Percentiles rank a stretch among this genome's conserved stretches.
phyloP scores from a whole-genome alignment of 2,797 vertebrate species.

The Lutjanus campechanus region DNA sequence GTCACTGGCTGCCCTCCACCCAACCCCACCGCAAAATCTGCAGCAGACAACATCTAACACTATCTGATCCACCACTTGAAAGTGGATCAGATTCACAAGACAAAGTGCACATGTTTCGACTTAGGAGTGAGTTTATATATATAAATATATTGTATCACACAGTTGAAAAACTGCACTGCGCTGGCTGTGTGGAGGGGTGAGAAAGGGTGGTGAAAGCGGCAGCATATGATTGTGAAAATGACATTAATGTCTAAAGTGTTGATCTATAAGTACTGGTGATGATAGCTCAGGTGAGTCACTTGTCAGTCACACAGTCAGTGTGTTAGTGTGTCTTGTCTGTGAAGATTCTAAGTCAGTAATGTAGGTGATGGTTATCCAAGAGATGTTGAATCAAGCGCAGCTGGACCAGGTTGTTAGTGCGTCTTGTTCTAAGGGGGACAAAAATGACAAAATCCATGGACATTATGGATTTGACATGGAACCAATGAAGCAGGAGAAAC shows the following conservation, averaged over 20 bases:
- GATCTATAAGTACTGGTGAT: constrained; percentile 2
- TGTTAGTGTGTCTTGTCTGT: neutral
- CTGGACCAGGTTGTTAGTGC: too few species aligned
- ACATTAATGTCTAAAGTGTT: constrained; percentile 11
- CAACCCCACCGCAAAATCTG: neutral
- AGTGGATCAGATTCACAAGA: constrained; percentile 9
- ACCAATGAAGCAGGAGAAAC: too few species aligned
- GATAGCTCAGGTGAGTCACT: constrained; percentile 1
- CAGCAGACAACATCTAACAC: constrained; percentile 9
- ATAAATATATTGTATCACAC: neutral
- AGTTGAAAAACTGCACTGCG: neutral
- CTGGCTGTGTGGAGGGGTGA: constrained; percentile 15
- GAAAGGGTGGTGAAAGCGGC: constrained; percentile 6
- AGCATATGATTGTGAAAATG: constrained; percentile 13
- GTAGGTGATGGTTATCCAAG: too few species aligned
- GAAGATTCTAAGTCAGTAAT: too few species aligned
- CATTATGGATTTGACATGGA: neutral
- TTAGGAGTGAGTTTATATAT: constrained; percentile 17
- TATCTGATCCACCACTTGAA: constrained; percentile 21
- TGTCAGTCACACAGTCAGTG: neutral
- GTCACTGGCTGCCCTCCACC: neutral
- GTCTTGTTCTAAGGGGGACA: neutral
- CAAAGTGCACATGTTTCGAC: constrained; percentile 9
- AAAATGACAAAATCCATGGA: neutral
- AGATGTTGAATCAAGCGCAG: too few species aligned